These are phyloP conservation scores for Heliconius hortense DNA, from an alignment of 2,888 invertebrate genomes.

Conservation along the genomic window DNA sequence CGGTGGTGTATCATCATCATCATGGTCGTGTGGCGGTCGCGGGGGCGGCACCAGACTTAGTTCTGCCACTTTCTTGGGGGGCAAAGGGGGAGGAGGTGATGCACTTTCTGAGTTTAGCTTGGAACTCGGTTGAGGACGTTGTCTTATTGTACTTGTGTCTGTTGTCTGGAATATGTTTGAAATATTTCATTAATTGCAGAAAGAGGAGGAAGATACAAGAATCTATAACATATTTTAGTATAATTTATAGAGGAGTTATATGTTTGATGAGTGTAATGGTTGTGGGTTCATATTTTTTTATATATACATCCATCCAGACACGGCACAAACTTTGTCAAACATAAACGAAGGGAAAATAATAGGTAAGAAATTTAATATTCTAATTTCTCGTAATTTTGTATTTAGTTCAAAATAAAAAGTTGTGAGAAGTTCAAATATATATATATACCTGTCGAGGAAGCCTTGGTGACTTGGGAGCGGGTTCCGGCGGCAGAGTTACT, in stretches of 20 bases:
- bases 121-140: conserved; percentile 58
- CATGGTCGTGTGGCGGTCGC: conserved; percentile 83
- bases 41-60: conserved; percentile 73
- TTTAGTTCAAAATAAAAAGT: no score
- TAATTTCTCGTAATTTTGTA: no score
- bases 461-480: conserved; percentile 70
- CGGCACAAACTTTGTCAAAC: no score
- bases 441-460: conserved; percentile 62
- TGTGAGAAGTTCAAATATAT: not conserved
- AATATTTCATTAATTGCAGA: conserved; percentile 38
- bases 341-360: no score
- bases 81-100: conserved; percentile 86
- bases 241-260: not conserved
- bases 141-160: conserved; percentile 61
- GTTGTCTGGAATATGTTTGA: conserved; percentile 49
- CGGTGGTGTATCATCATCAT: conserved; percentile 60
- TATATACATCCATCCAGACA: no score
- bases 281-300: no score
- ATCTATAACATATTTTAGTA: not conserved
- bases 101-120: conserved; percentile 63
- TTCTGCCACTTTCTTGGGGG: conserved; percentile 75
- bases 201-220: not conserved
- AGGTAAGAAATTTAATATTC: no score
- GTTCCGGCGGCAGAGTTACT: conserved; percentile 86
- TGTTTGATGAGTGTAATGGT: no score